Base-by-base conservation (phyloP, 2,113 vertebrate species). In the Manacus vitellinus region DNA sequence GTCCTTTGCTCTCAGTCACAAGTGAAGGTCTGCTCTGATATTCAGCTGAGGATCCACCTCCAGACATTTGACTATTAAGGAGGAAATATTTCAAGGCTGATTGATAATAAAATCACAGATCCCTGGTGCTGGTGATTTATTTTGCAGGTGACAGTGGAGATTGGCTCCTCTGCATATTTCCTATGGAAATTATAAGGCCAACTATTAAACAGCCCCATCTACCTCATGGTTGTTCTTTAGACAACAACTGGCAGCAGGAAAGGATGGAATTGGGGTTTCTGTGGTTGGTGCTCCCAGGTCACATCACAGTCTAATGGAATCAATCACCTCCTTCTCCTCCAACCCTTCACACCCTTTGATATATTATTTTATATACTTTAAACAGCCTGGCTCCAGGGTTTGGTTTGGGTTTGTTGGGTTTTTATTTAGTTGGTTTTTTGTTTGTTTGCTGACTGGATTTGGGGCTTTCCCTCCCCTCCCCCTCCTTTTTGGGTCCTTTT, bases 1-100 rank as follows among this genome's bases (percentile, higher is more conserved):
- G 86, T 80, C 80, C 85, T 92, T 87, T 68, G 37, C 31, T 87
- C 84, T 75, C 8, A 28, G 80, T 80, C 58, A 82, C n/a, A 81
- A 84, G 46, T 88, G 84, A 61, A 96, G 37, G 16, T 43, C n/a
- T 79, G 71, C 52, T 63, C 1, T 80, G 76, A 63, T 3, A 79
- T 54, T 78, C 85, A 46, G n/a, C 76, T 85, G 17, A 88, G 85
- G 81, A 91, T 65, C 72, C 74, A 89, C 39, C 52, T 89, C 62
- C 92, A 95, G 95, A 76, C 51, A 59, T 22, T 68, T 87, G 37
- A 4, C 68, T 63, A 7, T 84, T 95, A 94, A 92, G 52, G 51
- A 68, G 75, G 84, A 90, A 94, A 94, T 95, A 94, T 97, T 97
- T 97, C 94, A 94, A 88, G 78, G 31, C 86, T 85, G 92, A 94